These are phyloP conservation scores for Nerophis lumbriciformis DNA, from an alignment of 2,113 vertebrate genomes.

Conservation along the genomic window DNA sequence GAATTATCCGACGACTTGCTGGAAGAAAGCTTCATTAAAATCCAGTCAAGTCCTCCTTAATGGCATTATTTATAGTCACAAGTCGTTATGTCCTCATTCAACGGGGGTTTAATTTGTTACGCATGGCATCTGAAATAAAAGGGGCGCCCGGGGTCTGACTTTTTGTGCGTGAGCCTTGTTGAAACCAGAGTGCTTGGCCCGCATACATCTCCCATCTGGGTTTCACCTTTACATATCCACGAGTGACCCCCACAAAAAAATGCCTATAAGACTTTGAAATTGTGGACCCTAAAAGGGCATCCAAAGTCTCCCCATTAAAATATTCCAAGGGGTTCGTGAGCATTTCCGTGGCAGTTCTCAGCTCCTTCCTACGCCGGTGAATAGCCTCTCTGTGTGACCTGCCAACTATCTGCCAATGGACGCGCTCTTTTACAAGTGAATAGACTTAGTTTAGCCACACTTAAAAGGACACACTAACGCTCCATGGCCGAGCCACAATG, in stretches of 20 bases:
- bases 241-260: neutral
- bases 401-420: slow-evolving; percentile 83
- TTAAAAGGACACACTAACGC: slow-evolving; percentile 72
- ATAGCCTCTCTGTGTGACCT: slow-evolving; percentile 76
- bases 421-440: slow-evolving; percentile 77
- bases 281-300: slow-evolving; percentile 41
- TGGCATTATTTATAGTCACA: slow-evolving; percentile 33
- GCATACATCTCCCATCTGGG: slow-evolving; percentile 26
- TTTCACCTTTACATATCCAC: slow-evolving; percentile 11
- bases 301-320: slow-evolving; percentile 57
- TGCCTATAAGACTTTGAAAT: neutral
- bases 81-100: slow-evolving; percentile 48
- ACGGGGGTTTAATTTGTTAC: slow-evolving; percentile 35
- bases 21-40: slow-evolving; percentile 26
- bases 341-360: slow-evolving; percentile 65
- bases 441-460: slow-evolving; percentile 70
- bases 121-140: slow-evolving; percentile 35
- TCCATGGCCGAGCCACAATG: slow-evolving; percentile 70
- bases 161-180: slow-evolving; percentile 38
- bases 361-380: slow-evolving; percentile 75
- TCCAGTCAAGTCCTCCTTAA: slow-evolving; percentile 29
- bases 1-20: slow-evolving; percentile 1
- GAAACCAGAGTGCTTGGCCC: slow-evolving; percentile 38
- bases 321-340: slow-evolving; percentile 50
- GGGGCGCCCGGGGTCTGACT: slow-evolving; percentile 40